Percentiles rank a stretch among this genome's conserved stretches.
Evolutionary conservation across 1,140 invertebrate genomes (phyloP).

Genomic region (Drosophila elegans): DNA sequence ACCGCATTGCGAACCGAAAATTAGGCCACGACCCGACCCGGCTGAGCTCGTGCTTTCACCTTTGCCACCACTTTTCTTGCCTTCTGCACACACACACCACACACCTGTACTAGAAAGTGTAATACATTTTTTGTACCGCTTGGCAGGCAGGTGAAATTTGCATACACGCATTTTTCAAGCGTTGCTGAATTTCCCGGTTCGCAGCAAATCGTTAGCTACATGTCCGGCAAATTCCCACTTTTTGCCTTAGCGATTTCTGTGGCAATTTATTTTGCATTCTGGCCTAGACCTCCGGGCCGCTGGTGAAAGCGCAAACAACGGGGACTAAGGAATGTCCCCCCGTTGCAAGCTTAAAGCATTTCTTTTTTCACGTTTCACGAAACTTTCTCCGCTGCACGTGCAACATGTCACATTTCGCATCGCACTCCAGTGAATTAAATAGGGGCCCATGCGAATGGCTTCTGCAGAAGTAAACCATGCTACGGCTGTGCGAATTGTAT

Average conservation of each 20-base stretch:
- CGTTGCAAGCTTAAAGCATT: conserved; percentile 19
- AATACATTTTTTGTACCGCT: conserved; percentile 42
- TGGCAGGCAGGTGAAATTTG: conserved; percentile 55
- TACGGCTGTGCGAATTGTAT: conserved; percentile 59
- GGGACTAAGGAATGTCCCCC: conserved; percentile 1
- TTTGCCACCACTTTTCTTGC: conserved; percentile 36
- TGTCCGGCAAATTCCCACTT: conserved; percentile 58
- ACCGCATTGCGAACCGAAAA: conserved; percentile 43
- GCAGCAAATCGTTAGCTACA: conserved; percentile 61
- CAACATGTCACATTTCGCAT: conserved; percentile 43
- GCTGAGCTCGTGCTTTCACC: conserved; percentile 23
- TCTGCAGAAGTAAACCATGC: conserved; percentile 37
- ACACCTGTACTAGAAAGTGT: conserved; percentile 29
- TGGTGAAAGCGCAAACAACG: conserved; percentile 3
- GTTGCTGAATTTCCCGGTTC: conserved; percentile 42
- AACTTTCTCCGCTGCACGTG: conserved; percentile 49
- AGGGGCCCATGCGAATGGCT: conserved; percentile 21
- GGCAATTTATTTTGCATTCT: conserved; percentile 69
- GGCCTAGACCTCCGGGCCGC: conserved; percentile 38
- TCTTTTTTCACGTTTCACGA: background rate
- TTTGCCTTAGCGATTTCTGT: conserved; percentile 40
- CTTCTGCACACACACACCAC: conserved; percentile 6
- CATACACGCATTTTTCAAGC: conserved; percentile 72
- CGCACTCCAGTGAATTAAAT: conserved; percentile 43
- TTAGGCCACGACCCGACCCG: conserved; percentile 51